Evolutionary conservation across 2,113 vertebrate species (phyloP), one percentile per base, ranked within the genome.

Genomic region (Cariama cristata): DNA sequence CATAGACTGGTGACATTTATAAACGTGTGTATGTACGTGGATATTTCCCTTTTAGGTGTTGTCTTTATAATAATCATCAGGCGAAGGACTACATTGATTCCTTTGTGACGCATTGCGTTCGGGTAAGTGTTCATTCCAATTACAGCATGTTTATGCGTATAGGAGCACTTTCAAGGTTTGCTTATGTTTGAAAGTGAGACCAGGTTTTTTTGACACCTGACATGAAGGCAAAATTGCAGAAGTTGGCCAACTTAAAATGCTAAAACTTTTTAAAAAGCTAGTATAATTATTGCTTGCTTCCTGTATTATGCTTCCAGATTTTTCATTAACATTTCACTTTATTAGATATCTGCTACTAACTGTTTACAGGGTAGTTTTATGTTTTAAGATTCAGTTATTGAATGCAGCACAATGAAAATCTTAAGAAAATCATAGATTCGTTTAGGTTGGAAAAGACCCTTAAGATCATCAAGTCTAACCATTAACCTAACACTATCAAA

Each of bases 31-130:
- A 35, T 86, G 14, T 67, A 32, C 4, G 2, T 81, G 58, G 72
- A 4, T 94, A 12, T 97, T 97, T 82, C 62, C 14, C 83, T 97
- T 97, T 33, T 94, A 99, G 99, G 93, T 99, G 99, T 97, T 99
- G 99, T 96, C 98, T 99, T 45, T 99, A 99, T 92, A 99, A 99
- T 97, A 99, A 99, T 97, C 99, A 99, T 95, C 99, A 99, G 96
- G 99, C 99, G 33, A 99, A 99, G 98, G 99, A 99, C 97, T 99
- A 99, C 98, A 99, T 99, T 67, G 99, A 99, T 96, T 99, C 99
- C 45, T 99, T 99, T 97, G 99, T 99, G 80, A 99, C 99, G 38
- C 99, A 99, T 86, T 99, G 99, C 77, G 99, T 99, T 92, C 98
- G 99, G 98, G 99, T 99, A 98, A 91, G 99, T 35, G 11, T 86